Evolutionary conservation across 2,888 invertebrate genomes (phyloP).

Genomic region (Serripes groenlandicus): DNA sequence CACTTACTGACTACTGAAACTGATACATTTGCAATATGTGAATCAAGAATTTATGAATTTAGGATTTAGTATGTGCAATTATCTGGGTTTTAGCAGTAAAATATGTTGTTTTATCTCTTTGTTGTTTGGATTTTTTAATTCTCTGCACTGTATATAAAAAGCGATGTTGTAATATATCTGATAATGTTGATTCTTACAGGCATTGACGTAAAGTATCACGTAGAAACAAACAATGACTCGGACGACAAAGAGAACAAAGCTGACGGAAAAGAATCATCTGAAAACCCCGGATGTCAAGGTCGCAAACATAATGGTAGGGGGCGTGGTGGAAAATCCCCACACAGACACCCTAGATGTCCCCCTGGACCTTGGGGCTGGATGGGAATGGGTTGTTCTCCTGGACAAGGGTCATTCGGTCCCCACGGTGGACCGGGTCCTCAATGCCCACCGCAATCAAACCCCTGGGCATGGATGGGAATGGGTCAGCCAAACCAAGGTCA

Average conservation of each 20-base stretch:
- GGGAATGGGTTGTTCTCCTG: slow-evolving; percentile 41
- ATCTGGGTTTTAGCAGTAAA: too few relatives aligned
- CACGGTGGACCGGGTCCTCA: not conserved
- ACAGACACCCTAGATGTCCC: slow-evolving; percentile 10
- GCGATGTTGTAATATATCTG: too few relatives aligned
- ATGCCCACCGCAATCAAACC: not conserved
- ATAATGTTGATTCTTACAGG: too few relatives aligned
- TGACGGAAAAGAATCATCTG: slow-evolving; percentile 34
- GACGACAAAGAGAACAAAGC: slow-evolving; percentile 18
- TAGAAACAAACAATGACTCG: slow-evolving; percentile 69
- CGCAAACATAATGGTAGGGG: slow-evolving; percentile 41
- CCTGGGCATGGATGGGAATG: slow-evolving; percentile 24
- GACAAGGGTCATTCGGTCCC: not conserved
- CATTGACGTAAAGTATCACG: slow-evolving; percentile 86
- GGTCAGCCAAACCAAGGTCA: not conserved
- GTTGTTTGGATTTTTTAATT: too few relatives aligned
- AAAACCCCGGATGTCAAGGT: slow-evolving; percentile 37
- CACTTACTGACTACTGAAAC: too few relatives aligned
- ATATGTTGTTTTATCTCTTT: too few relatives aligned
- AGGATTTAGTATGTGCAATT: too few relatives aligned
- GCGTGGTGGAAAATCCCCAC: slow-evolving; percentile 26
- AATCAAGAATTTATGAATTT: too few relatives aligned
- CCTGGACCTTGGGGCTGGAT: slow-evolving; percentile 55
- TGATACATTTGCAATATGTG: too few relatives aligned
- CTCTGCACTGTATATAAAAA: too few relatives aligned